These are phyloP conservation scores for Chloroclysta siterata DNA, from an alignment of 2,888 invertebrate species.

Conservation along the genomic window DNA sequence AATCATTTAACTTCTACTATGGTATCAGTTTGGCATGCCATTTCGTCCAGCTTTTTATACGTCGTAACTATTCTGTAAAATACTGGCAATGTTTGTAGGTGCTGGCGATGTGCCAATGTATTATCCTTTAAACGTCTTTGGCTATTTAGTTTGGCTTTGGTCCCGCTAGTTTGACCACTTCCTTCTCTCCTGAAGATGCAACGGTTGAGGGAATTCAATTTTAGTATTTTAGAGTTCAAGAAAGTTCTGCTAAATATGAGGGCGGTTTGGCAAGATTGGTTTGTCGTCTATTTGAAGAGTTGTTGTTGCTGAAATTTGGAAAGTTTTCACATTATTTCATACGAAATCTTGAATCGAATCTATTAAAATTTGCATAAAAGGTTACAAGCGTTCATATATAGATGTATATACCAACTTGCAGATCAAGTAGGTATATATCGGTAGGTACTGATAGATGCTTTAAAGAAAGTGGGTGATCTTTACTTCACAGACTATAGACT, in stretches of 20 bases:
- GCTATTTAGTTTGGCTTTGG: conserved; percentile 45
- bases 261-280: conserved; percentile 1
- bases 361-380: too few relatives aligned
- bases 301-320: neutral
- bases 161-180: conserved; percentile 41
- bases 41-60: conserved; percentile 21
- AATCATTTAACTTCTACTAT: conserved; percentile 5
- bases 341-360: too few relatives aligned
- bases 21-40: conserved; percentile 21
- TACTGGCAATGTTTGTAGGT: conserved; percentile 31
- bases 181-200: conserved; percentile 20
- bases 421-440: neutral
- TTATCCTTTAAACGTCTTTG: conserved; percentile 45
- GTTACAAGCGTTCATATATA: too few relatives aligned
- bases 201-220: conserved; percentile 27
- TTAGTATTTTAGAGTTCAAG: conserved; percentile 21
- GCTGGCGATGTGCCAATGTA: conserved; percentile 42
- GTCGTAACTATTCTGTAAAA: conserved; percentile 30
- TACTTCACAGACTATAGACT: conserved; percentile 1
- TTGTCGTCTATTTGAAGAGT: conserved; percentile 1
- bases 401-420: too few relatives aligned
- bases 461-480: neutral
- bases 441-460: too few relatives aligned
- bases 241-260: conserved; percentile 9
- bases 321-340: too few relatives aligned